phyloP scores from a whole-genome alignment of 2,113 vertebrate genomes.

The Hylia prasina region DNA sequence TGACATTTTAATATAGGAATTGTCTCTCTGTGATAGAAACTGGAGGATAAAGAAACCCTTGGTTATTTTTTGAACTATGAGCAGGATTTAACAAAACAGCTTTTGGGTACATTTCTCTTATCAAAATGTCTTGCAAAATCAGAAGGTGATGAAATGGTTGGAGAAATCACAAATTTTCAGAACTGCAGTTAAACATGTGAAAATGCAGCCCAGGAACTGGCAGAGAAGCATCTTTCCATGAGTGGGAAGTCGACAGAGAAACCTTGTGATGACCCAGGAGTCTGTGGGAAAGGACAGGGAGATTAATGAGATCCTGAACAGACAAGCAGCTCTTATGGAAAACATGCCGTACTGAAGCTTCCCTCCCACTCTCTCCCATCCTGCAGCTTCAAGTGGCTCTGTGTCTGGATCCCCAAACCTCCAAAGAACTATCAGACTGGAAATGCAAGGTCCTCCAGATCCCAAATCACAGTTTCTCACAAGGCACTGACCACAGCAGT shows the following conservation, averaged over 20 bases:
- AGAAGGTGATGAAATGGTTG: constrained; percentile 17
- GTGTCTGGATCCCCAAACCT: background rate
- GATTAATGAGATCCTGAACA: background rate
- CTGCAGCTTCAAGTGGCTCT: background rate
- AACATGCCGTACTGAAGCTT: background rate
- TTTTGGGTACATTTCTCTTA: background rate
- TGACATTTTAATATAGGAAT: background rate
- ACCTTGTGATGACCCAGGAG: constrained; percentile 16
- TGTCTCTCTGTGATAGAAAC: constrained; percentile 2
- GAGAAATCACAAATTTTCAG: background rate
- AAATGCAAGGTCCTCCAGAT: background rate
- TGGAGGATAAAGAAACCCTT: background rate
- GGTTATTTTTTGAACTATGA: background rate
- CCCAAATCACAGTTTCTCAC: background rate
- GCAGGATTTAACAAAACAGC: background rate
- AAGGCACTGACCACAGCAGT: background rate
- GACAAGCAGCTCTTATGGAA: background rate
- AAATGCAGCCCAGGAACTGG: background rate
- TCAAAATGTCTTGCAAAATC: constrained; percentile 36
- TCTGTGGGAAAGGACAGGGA: background rate
- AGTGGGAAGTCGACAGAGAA: background rate
- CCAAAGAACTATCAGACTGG: background rate
- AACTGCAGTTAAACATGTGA: background rate
- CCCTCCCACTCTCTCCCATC: background rate
- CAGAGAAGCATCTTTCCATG: background rate